Evolutionary conservation across 1,140 invertebrate species (phyloP), one percentile per base, ranked within the genome.

Genomic region (Harpegnathos saltator): DNA sequence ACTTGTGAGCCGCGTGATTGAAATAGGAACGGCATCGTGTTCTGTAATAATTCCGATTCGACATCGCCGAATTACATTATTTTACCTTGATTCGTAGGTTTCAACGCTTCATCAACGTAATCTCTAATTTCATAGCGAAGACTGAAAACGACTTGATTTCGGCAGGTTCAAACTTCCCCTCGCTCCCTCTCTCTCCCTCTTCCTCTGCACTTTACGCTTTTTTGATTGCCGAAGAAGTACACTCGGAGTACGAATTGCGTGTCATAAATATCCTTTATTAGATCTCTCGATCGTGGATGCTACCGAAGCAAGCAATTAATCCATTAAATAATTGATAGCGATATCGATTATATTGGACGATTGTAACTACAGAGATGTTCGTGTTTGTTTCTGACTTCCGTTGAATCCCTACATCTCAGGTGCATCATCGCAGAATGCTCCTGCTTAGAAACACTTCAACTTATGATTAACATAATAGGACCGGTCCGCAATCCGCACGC

Each of bases 401-500:
- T 48, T 58, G 19, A 24, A 9, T 22, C 48, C 17, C 7, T 14
- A 5, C 38, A 0, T 5, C 50, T n/a, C n/a, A n/a, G n/a, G n/a
- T n/a, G n/a, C n/a, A n/a, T n/a, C n/a, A 33, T 48, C 14, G 38
- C 14, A 14, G 12, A n/a, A n/a, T 59, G 2, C 14, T 74, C 24
- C n/a, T 48, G 26, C n/a, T 66, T 38, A 83, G 62, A 77, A 77
- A 63, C 52, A 68, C 52, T 80, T 69, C 54, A 68, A 66, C 19
- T 68, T 66, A 15, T 52, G 61, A 59, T 77, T 77, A 69, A 44
- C 48, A 80, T 65, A 85, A 85, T 48, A 50, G 15, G 19, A 75
- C 59, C 26, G n/a, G 15, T 54, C 82, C 63, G 78, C 84, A 80
- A 80, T 26, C 19, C n/a, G 33, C 65, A 15, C 50, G 71, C 69